Percentiles rank a stretch among this genome's conserved stretches.
These are phyloP conservation scores for Pluvialis apricaria DNA, from an alignment of 2,113 vertebrate species.

Conservation along the genomic window DNA sequence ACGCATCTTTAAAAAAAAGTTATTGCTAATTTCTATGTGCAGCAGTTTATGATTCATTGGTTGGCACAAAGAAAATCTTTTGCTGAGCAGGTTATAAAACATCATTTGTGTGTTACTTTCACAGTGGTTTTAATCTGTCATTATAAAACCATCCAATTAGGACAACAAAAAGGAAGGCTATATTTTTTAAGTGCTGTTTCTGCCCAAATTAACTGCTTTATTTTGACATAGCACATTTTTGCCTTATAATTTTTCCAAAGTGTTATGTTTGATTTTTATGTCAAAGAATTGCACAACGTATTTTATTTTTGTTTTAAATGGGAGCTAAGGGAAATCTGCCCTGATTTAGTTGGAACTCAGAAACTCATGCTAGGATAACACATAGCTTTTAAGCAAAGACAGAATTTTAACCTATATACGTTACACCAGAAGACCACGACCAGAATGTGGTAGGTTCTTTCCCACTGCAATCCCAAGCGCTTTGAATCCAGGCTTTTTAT, in stretches of 20 bases:
- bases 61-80: constrained; percentile 18
- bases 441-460: neutral
- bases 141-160: constrained; percentile 60
- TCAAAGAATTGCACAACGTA: neutral
- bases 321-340: neutral
- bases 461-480: neutral
- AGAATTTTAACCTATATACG: neutral
- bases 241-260: neutral
- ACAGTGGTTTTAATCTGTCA: constrained; percentile 36
- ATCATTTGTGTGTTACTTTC: constrained; percentile 21
- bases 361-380: neutral
- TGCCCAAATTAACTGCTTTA: constrained; percentile 19
- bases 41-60: constrained; percentile 25
- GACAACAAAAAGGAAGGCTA: constrained; percentile 26
- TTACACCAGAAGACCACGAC: neutral
- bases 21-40: neutral
- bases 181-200: constrained; percentile 28
- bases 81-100: constrained; percentile 42
- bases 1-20: neutral
- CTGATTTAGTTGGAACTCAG: neutral
- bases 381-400: neutral
- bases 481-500: neutral
- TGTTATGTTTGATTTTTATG: constrained; percentile 4
- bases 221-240: constrained; percentile 10
- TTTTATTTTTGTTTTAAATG: constrained; percentile 18